These are phyloP conservation scores for Bucorvus abyssinicus DNA, from an alignment of 2,797 vertebrate species.

Conservation along the genomic window DNA sequence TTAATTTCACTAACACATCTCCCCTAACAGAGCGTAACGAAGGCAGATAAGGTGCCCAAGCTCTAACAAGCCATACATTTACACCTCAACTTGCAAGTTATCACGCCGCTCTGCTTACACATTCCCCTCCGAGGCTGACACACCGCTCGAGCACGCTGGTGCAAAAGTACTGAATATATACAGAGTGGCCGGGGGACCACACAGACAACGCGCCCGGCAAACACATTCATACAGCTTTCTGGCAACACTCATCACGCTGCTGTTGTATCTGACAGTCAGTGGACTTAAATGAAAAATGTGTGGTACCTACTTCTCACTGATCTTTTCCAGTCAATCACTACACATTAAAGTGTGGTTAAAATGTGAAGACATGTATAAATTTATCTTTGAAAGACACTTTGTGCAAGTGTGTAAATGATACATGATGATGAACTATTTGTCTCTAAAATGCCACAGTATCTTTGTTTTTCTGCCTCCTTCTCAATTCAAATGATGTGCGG, in stretches of 20 bases:
- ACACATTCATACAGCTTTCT: not conserved
- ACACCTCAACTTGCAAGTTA: conserved; percentile 56
- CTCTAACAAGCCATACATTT: conserved; percentile 57
- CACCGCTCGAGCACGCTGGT: not conserved
- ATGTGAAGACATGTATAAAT: not conserved
- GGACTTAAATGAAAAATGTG: not conserved
- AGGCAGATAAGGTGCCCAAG: conserved; percentile 8
- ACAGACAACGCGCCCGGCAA: not conserved
- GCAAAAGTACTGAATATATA: not conserved
- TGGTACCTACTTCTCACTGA: not conserved
- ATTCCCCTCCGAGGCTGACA: not conserved
- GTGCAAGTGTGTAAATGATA: not conserved
- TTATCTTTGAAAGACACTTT: not conserved
- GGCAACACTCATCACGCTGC: not conserved
- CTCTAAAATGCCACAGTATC: not conserved
- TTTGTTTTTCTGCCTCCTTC: not conserved
- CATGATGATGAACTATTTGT: not conserved
- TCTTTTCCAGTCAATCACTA: not conserved
- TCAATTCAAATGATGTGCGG: not conserved
- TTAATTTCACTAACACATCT: not conserved
- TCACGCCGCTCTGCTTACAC: conserved; percentile 13
- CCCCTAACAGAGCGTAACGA: not conserved
- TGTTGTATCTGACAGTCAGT: not conserved
- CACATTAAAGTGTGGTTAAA: not conserved
- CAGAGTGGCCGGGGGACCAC: not conserved